Percentiles rank a stretch among this genome's conserved stretches.
phyloP scores from a whole-genome alignment of 2,797 vertebrate species.

The Myotis pilosus region DNA sequence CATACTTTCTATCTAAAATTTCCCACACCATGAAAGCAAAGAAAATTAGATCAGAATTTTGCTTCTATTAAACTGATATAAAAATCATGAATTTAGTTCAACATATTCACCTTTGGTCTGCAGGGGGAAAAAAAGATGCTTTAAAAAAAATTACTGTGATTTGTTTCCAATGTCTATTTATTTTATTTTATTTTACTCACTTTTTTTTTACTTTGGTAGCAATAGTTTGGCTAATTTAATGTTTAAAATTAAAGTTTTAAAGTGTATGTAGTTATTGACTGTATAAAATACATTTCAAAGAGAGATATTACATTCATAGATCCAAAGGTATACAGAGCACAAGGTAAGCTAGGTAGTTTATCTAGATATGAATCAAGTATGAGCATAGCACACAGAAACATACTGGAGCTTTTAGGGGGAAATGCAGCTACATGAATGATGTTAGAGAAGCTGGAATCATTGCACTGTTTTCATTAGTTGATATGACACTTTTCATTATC shows the following conservation, averaged over 20 bases:
- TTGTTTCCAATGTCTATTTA: conserved; percentile 18
- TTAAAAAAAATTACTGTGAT: not conserved
- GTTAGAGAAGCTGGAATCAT: not conserved
- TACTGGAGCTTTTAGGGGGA: not conserved
- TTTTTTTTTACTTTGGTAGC: conserved; percentile 28
- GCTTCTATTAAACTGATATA: not conserved
- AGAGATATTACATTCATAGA: not conserved
- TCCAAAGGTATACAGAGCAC: not conserved
- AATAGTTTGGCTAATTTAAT: conserved; percentile 41
- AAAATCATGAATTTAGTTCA: conserved; percentile 46
- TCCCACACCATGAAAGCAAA: not conserved
- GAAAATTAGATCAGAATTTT: conserved; percentile 20
- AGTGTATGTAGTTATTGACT: not conserved
- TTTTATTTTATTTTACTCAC: not conserved
- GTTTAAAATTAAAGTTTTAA: not conserved
- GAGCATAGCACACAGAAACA: not conserved
- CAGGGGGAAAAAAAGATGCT: not conserved
- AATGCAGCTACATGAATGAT: not conserved
- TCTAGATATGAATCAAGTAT: not conserved
- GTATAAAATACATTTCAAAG: not conserved
- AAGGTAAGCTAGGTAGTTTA: not conserved
- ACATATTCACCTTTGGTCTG: not conserved
- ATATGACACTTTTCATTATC: not conserved
- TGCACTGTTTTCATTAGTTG: not conserved
- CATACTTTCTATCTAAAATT: not conserved